A percentile compares a stretch with the other conserved stretches of the same genome.
These are phyloP conservation scores for Notamacropus eugenii DNA, from an alignment of 2,797 vertebrate species.

Conservation along the genomic window DNA sequence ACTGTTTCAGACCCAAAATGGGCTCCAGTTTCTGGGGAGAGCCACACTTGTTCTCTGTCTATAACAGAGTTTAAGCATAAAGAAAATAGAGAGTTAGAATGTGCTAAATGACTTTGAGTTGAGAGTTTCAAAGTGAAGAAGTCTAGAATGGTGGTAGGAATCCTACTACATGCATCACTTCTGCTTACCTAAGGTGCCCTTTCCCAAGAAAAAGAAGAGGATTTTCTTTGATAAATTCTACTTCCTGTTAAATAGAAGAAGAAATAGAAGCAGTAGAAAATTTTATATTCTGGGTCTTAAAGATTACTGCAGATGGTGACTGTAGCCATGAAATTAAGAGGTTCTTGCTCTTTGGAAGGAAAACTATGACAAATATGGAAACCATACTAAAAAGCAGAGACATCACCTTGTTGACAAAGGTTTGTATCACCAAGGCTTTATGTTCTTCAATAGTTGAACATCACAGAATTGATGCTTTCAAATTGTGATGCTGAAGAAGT, in stretches of 20 bases:
- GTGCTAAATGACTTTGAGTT: accelerated
- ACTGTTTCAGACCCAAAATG: not conserved
- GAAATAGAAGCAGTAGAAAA: not conserved
- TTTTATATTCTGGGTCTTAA: not conserved
- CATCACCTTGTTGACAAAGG: not conserved
- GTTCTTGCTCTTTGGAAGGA: not conserved
- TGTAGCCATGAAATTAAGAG: not conserved
- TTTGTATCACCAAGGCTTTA: not conserved
- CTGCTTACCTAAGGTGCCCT: not conserved
- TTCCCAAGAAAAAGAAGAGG: not conserved
- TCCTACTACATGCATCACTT: accelerated
- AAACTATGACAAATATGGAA: not conserved
- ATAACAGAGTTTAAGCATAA: not conserved
- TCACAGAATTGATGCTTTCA: not conserved
- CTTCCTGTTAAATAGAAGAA: not conserved
- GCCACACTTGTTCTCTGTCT: accelerated
- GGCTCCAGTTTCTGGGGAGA: accelerated
- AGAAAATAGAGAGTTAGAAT: accelerated
- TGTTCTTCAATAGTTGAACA: accelerated
- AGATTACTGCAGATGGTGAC: not conserved
- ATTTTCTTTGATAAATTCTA: not conserved
- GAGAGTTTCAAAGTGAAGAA: not conserved
- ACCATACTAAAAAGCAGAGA: not conserved
- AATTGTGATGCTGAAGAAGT: not conserved
- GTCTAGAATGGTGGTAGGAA: accelerated